Evolutionary conservation across 2,797 vertebrate species (phyloP).

Genomic region (Xiphorhynchus erythropygius): DNA sequence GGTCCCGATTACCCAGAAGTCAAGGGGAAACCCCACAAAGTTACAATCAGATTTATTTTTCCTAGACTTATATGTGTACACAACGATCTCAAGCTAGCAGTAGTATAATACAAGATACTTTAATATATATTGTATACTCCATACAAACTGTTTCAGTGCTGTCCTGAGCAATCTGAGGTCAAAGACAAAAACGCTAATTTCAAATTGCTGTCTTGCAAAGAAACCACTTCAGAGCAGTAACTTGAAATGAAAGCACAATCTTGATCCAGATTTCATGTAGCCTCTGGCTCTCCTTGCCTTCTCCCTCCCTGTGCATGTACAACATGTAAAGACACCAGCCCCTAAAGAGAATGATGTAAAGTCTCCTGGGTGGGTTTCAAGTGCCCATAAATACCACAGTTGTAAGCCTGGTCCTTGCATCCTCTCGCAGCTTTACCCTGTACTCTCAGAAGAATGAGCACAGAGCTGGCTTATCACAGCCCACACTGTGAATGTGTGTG

Average conservation of each 20-base stretch:
- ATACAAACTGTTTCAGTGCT: background rate
- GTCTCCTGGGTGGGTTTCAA: background rate
- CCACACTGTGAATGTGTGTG: background rate
- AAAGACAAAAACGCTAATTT: background rate
- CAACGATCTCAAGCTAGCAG: background rate
- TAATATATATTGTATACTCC: background rate
- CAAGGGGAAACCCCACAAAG: background rate
- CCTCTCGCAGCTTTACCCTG: background rate
- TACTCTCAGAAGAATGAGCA: background rate
- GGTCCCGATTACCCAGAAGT: slow-evolving; percentile 7
- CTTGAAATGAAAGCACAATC: background rate
- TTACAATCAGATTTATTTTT: background rate
- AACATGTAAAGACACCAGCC: background rate
- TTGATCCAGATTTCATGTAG: background rate
- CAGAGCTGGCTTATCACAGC: background rate
- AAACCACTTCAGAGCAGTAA: background rate
- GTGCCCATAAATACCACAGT: background rate
- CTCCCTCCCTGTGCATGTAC: background rate
- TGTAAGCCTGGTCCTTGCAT: background rate
- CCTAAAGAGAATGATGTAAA: background rate
- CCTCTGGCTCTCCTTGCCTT: background rate
- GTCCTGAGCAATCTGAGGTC: background rate
- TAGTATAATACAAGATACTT: background rate
- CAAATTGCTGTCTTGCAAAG: background rate
- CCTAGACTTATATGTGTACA: background rate